Conservation (phyloP, 2,797 vertebrate species). For the Poliocrania exsul region DNA sequence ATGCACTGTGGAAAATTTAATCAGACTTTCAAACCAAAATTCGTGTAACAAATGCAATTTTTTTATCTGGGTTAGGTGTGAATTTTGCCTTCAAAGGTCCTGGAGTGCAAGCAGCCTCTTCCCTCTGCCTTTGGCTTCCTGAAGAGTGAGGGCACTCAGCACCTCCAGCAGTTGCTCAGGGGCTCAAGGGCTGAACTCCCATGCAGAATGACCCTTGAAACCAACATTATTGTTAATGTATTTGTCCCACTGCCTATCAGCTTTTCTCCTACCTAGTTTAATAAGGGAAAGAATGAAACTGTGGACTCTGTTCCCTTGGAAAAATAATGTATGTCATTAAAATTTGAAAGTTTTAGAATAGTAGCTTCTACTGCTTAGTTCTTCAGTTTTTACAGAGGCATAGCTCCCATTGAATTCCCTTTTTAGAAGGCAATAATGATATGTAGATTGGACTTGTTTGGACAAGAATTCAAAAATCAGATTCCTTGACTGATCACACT, state of each 20-base stretch:
- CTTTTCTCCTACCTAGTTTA: background rate
- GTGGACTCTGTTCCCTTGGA: background rate
- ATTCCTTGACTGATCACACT: slow-evolving; percentile 53
- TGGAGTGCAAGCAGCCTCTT: background rate
- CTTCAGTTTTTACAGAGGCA: slow-evolving; percentile 26
- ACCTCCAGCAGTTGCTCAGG: background rate
- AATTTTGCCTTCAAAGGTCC: background rate
- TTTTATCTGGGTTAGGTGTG: background rate
- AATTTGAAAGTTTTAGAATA: slow-evolving; percentile 41
- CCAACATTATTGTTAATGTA: background rate
- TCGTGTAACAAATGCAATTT: background rate
- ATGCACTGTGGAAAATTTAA: slow-evolving; percentile 1
- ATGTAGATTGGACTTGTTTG: slow-evolving; percentile 64
- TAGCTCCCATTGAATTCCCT: slow-evolving; percentile 53
- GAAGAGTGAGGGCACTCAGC: background rate
- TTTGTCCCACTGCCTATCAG: background rate
- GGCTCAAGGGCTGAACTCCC: background rate
- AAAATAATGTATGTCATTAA: background rate
- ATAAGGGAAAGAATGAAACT: background rate
- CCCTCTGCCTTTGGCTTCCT: background rate
- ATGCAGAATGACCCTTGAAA: background rate
- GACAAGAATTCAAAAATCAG: slow-evolving; percentile 66
- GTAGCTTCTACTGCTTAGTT: slow-evolving; percentile 25
- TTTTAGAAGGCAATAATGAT: slow-evolving; percentile 63
- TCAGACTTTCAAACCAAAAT: slow-evolving; percentile 9